These are phyloP conservation scores for Orchestia grillus DNA, from an alignment of 1,140 invertebrate genomes.

Conservation along the genomic window DNA sequence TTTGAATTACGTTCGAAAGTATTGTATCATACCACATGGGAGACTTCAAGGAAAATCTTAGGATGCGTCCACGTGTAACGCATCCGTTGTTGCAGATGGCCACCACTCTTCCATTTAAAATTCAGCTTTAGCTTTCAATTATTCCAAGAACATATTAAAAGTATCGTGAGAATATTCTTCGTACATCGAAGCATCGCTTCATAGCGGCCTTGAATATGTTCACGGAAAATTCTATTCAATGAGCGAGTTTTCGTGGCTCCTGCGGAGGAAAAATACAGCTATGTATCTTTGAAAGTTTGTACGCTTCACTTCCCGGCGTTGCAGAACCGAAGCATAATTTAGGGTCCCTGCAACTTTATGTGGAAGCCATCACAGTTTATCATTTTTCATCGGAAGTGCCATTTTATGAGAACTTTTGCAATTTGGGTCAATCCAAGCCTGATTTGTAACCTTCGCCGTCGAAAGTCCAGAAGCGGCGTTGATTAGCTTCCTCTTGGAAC, in stretches of 20 bases:
- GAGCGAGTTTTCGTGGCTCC: not conserved
- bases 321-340: not conserved
- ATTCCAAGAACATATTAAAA: no score
- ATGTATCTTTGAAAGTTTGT: not conserved
- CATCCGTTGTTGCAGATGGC: no score
- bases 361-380: slow-evolving; percentile 34
- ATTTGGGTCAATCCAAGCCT: slow-evolving; percentile 41
- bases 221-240: not conserved
- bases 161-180: not conserved
- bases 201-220: not conserved
- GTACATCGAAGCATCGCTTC: not conserved
- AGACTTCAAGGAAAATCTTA: no score
- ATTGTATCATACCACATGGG: no score
- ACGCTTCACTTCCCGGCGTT: not conserved
- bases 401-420: slow-evolving; percentile 56
- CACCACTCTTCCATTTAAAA: no score
- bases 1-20: no score
- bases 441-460: slow-evolving; percentile 46
- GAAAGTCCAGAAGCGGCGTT: slow-evolving; percentile 42
- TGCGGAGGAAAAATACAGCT: not conserved
- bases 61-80: no score
- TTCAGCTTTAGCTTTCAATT: no score
- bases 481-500: slow-evolving; percentile 33
- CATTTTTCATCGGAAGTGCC: slow-evolving; percentile 41
- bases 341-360: not conserved